These are phyloP conservation scores for Poecilus cupreus DNA, from an alignment of 2,888 invertebrate species.

Conservation along the genomic window DNA sequence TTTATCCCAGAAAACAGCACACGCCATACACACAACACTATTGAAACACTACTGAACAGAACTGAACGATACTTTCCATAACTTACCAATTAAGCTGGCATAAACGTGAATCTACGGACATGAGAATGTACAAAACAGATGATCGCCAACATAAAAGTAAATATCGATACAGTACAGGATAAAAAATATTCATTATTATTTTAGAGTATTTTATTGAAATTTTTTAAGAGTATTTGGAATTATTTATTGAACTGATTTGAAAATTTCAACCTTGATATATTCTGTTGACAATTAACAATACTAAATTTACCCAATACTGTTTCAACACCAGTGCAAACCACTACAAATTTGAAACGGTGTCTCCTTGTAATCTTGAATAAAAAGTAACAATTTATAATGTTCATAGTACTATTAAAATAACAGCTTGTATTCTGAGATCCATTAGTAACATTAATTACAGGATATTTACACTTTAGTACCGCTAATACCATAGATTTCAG, in stretches of 20 bases:
- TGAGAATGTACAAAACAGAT: neutral
- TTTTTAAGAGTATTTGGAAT: slow-evolving; percentile 46
- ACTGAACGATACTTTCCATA: neutral
- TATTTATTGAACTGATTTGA: slow-evolving; percentile 45
- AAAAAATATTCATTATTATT: slow-evolving; percentile 1
- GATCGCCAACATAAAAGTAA: neutral
- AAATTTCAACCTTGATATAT: slow-evolving; percentile 45
- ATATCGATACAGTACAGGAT: neutral
- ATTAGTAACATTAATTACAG: slow-evolving; percentile 27
- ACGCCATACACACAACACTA: neutral
- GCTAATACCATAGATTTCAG: slow-evolving; percentile 29
- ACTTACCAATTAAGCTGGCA: neutral
- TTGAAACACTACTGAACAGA: neutral
- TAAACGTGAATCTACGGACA: no score
- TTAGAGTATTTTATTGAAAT: slow-evolving; percentile 44
- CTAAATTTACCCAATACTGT: slow-evolving; percentile 49
- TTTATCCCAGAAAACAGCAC: neutral
- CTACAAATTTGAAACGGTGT: slow-evolving; percentile 47
- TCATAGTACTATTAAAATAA: slow-evolving; percentile 25
- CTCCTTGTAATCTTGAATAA: slow-evolving; percentile 10
- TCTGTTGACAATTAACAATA: slow-evolving; percentile 45
- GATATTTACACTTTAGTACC: slow-evolving; percentile 40
- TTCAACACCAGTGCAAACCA: slow-evolving; percentile 48
- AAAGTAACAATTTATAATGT: slow-evolving; percentile 37
- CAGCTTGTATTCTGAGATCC: slow-evolving; percentile 20